phyloP scores from a whole-genome alignment of 2,797 vertebrate species.

The Crax fasciolata region DNA sequence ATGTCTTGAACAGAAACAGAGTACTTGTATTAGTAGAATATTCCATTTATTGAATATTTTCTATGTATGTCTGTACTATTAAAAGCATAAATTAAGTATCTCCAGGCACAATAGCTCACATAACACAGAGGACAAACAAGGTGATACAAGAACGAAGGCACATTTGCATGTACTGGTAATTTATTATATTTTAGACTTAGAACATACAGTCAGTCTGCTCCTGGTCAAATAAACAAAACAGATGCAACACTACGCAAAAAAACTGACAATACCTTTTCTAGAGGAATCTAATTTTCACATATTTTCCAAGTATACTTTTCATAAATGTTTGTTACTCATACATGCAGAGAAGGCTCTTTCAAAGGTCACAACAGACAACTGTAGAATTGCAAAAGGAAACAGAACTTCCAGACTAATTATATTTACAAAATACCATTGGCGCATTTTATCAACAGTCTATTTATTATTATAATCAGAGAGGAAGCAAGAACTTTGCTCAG shows the following conservation, averaged over 20 bases:
- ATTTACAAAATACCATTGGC: not conserved
- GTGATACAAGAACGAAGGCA: not conserved
- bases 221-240: not conserved
- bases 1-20: not conserved
- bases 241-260: not conserved
- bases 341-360: not conserved
- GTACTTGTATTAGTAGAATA: not conserved
- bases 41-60: not conserved
- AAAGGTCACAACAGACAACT: not conserved
- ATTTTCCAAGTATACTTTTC: not conserved
- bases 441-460: not conserved
- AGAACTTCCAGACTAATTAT: not conserved
- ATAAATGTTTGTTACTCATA: not conserved
- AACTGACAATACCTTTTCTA: not conserved
- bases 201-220: not conserved
- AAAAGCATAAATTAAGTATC: not conserved
- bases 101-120: not conserved
- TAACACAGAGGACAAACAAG: not conserved
- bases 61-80: not conserved
- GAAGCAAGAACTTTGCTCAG: not conserved
- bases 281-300: not conserved
- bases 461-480: not conserved
- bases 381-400: not conserved
- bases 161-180: not conserved
- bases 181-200: not conserved